Evolutionary conservation across 2,888 invertebrate species (phyloP), one percentile per base, ranked within the genome.

Genomic region (Papilio demoleus): DNA sequence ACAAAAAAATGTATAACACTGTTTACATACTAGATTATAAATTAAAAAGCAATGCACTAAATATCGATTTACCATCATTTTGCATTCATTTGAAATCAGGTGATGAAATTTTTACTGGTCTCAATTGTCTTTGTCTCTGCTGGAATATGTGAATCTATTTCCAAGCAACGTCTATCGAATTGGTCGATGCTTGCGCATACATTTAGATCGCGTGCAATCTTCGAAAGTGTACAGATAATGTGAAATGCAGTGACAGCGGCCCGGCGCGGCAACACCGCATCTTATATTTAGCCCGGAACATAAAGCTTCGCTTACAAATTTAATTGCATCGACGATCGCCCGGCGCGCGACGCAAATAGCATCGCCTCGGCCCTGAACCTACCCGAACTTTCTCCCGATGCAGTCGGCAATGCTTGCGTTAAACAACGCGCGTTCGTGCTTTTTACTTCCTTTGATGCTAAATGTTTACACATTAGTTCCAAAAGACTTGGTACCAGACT

Each of bases 261-360:
- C 76, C 78, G 79, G 80, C 81, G 80, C 78, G 82, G 86, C 84
- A 87, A 85, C 87, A 81, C 79, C 83, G 83, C 81, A 74, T 75
- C 77, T 77, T 90, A 90, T 87, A 87, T 90, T 88, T 90, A 90
- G 87, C 84, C 78, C 75, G 73, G 82, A 83, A 85, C 87, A 88
- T 89, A 90, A 87, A 88, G 86, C 88, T 88, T 83, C 85, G 87
- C 85, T 88, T 87, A 88, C 91, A 88, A 87, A 87, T 90, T 90
- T 92, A 91, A 92, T 91, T 90, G 91, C 92, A 90, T 87, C 87
- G 88, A 78, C 88, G 88, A 90, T 90, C 91, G 91, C 86, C 88
- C 85, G 91, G 88, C 85, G 82, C 81, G 88, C 79, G 85, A 84
- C 89, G 84, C 77, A 92, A 92, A 92, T 92, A 92, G 87, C 88